Evolutionary conservation across 2,797 vertebrate genomes (phyloP).

Genomic region (Acomys russatus): DNA sequence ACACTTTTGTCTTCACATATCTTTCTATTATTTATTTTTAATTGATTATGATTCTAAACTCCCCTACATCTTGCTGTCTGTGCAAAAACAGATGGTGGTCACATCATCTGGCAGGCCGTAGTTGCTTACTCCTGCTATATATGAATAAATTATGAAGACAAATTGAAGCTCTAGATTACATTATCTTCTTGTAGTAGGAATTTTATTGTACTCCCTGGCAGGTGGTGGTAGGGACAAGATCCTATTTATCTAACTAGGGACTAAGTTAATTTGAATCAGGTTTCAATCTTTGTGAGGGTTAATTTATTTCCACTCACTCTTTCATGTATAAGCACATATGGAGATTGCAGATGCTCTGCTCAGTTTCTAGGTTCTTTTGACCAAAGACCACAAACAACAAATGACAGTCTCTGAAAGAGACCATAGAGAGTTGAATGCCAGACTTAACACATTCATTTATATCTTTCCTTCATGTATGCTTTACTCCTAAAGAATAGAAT

Average conservation of each 20-base stretch:
- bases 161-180: background rate
- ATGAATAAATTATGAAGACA: background rate
- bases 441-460: background rate
- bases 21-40: background rate
- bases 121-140: background rate
- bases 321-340: background rate
- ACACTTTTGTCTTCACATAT: background rate
- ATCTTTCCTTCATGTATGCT: background rate
- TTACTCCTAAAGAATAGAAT: background rate
- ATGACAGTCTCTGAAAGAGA: background rate
- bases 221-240: background rate
- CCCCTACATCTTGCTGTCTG: background rate
- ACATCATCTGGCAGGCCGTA: background rate
- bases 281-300: constrained; percentile 16
- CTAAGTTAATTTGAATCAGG: background rate
- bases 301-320: constrained; percentile 7
- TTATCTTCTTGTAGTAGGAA: background rate
- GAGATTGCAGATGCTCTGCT: background rate
- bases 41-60: background rate
- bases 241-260: background rate
- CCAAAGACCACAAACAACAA: background rate
- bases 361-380: constrained; percentile 25
- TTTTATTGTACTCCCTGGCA: constrained; percentile 35
- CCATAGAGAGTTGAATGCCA: background rate
- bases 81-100: background rate